Conservation (phyloP, 2,113 vertebrate species). For the Spea multiplicata region DNA sequence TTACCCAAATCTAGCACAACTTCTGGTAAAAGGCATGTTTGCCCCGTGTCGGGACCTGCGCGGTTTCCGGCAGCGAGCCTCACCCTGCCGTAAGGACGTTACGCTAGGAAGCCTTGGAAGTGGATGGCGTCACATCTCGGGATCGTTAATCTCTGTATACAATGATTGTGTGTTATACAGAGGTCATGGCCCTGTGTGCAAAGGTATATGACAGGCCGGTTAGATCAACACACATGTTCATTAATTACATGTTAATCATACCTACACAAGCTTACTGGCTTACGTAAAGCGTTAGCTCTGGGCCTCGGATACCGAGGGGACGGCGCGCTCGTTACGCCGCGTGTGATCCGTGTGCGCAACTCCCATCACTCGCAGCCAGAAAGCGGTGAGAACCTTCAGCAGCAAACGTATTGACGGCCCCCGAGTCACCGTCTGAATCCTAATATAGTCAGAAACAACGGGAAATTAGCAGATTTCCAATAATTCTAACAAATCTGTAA, state of each 20-base stretch:
- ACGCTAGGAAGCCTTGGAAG: background rate
- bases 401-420: no score
- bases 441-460: no score
- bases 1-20: background rate
- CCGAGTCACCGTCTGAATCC: no score
- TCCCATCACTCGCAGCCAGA: no score
- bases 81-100: slow-evolving; percentile 1
- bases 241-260: background rate
- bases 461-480: no score
- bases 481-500: no score
- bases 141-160: background rate
- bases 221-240: background rate
- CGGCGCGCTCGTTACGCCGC: no score
- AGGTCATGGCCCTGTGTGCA: background rate
- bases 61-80: slow-evolving; percentile 1
- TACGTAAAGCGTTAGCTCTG: background rate
- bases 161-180: background rate
- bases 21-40: background rate
- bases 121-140: background rate
- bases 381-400: no score
- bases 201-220: background rate
- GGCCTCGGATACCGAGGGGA: no score
- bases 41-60: background rate
- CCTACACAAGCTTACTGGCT: background rate
- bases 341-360: no score